Evolutionary conservation across 2,888 invertebrate species (phyloP).

Genomic region (Ditylenchus weischeri): DNA sequence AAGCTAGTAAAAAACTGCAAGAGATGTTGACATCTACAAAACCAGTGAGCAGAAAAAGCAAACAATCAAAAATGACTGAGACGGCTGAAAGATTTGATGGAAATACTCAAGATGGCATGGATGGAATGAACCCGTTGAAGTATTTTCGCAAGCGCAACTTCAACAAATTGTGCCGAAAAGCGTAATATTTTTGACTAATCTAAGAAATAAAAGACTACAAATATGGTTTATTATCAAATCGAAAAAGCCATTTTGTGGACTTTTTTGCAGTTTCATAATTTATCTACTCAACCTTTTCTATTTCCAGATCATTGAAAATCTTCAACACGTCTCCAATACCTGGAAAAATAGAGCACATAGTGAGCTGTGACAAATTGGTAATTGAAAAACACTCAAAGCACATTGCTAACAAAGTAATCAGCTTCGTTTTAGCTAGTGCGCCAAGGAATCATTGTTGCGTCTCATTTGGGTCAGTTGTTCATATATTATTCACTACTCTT

Average conservation of each 20-base stretch:
- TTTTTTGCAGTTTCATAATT: no score
- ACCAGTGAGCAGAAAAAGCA: background rate
- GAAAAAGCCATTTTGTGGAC: no score
- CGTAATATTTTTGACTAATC: no score
- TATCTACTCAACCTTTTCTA: background rate
- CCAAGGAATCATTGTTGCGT: no score
- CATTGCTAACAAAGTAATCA: no score
- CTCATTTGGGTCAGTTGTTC: no score
- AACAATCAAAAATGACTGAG: background rate
- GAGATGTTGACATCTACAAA: conserved; percentile 5
- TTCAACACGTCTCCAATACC: background rate
- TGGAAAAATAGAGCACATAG: background rate
- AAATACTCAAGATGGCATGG: no score
- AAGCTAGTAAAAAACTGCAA: conserved; percentile 7
- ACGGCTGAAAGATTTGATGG: background rate
- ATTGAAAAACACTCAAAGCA: background rate
- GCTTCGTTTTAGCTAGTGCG: no score
- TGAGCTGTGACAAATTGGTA: background rate
- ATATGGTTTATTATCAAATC: no score
- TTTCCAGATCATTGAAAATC: conserved; percentile 1
- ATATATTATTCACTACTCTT: no score
- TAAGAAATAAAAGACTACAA: no score
- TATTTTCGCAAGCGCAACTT: background rate
- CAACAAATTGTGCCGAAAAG: no score
- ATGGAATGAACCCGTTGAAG: conserved; percentile 8